Conservation (phyloP, 35 echinoderm and acorn worm genomes). For the Lytechinus pictus region DNA sequence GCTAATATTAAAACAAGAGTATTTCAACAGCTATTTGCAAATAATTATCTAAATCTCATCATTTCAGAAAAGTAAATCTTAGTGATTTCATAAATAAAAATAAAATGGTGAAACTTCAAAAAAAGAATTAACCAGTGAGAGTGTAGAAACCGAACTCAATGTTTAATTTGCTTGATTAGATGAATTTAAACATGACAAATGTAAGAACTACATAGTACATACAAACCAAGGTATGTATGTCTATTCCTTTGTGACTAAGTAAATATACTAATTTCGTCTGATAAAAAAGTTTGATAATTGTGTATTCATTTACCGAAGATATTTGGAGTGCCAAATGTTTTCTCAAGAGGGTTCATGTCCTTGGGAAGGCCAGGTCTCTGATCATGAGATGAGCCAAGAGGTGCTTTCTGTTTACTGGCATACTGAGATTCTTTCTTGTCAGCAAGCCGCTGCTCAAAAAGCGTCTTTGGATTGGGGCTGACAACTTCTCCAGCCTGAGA, state of each 20-base stretch:
- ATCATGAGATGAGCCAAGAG: conserved; percentile 90
- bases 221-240: too few species aligned
- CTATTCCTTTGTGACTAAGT: too few species aligned
- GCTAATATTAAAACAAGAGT: neutral
- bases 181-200: neutral
- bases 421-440: conserved; percentile 90
- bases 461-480: conserved; percentile 84
- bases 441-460: conserved; percentile 81
- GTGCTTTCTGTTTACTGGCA: conserved; percentile 92
- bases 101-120: neutral
- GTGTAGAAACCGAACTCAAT: neutral
- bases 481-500: conserved; percentile 85
- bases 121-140: neutral
- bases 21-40: neutral
- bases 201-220: too few species aligned
- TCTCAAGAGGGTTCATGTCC: conserved; percentile 58
- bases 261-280: neutral
- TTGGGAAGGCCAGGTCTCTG: conserved; percentile 79
- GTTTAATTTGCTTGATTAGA: neutral
- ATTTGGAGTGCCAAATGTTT: conserved; percentile 85
- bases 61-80: neutral
- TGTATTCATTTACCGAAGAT: conserved; percentile 83
- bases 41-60: neutral
- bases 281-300: neutral
- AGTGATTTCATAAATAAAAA: neutral